phyloP scores from a whole-genome alignment of 1,140 invertebrate genomes.

The Mercenaria mercenaria region DNA sequence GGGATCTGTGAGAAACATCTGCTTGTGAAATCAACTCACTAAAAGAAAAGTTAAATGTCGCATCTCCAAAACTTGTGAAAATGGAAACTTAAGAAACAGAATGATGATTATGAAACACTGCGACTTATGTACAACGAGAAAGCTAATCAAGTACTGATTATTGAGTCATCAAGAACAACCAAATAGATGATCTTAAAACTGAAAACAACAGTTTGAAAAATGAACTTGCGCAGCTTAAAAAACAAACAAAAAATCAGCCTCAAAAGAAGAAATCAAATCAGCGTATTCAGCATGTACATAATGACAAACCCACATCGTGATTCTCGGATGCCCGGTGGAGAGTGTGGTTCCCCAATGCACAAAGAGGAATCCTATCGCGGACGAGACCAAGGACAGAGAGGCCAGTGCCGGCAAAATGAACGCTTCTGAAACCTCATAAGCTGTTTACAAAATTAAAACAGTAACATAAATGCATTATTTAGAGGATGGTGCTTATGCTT shows the following conservation, averaged over 20 bases:
- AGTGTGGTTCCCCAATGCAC: not conserved
- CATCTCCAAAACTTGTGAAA: not conserved
- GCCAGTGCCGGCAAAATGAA: not conserved
- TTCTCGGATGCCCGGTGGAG: not conserved
- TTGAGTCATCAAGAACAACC: not conserved
- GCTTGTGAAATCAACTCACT: not conserved
- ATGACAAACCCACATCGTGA: not conserved
- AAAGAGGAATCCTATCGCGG: not conserved
- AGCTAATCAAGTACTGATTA: not conserved
- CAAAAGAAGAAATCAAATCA: too few relatives aligned
- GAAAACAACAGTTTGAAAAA: not conserved
- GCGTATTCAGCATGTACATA: too few relatives aligned
- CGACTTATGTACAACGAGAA: not conserved
- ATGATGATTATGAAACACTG: not conserved
- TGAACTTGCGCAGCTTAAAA: not conserved
- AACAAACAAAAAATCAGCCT: not conserved
- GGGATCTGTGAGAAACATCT: not conserved
- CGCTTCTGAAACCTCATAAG: too few relatives aligned
- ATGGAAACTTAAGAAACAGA: not conserved
- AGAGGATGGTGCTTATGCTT: too few relatives aligned
- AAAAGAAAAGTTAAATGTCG: not conserved
- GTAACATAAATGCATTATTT: too few relatives aligned
- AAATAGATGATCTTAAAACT: not conserved
- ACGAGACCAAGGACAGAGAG: not conserved
- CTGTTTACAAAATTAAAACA: too few relatives aligned